A percentile compares a stretch with the other conserved stretches of the same genome.
phyloP scores from a whole-genome alignment of 1,140 invertebrate genomes.

The Thaumetopoea pityocampa region DNA sequence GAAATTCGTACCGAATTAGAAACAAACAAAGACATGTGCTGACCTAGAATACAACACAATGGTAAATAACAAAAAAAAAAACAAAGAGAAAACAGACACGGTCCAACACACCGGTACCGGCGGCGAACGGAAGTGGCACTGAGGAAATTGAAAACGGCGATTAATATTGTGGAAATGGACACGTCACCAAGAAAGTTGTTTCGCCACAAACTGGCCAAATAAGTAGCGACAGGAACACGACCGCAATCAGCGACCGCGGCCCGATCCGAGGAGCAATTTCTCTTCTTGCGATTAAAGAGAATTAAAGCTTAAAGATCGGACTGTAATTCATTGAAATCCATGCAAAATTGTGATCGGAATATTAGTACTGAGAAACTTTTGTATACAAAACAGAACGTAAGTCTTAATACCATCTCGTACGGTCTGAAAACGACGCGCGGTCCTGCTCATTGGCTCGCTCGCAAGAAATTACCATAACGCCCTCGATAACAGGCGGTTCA shows the following conservation, averaged over 20 bases:
- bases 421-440: slow-evolving; percentile 20
- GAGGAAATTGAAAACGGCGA: slow-evolving; percentile 18
- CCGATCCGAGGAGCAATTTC: slow-evolving; percentile 14
- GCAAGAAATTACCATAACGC: slow-evolving; percentile 24
- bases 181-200: slow-evolving; percentile 24
- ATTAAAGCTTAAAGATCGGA: too few species aligned
- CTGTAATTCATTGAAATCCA: slow-evolving; percentile 20
- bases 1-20: too few species aligned
- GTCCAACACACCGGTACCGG: too few species aligned
- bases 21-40: too few species aligned
- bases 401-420: too few species aligned
- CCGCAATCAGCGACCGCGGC: slow-evolving; percentile 3
- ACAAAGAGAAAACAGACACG: too few species aligned
- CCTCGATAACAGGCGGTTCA: too few species aligned
- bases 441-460: slow-evolving; percentile 26
- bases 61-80: too few species aligned
- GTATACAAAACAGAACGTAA: slow-evolving; percentile 42
- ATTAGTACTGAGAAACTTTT: slow-evolving; percentile 22
- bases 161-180: slow-evolving; percentile 17
- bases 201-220: slow-evolving; percentile 25
- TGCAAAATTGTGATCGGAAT: slow-evolving; percentile 32
- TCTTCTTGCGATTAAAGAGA: slow-evolving; percentile 11
- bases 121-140: slow-evolving; percentile 5
- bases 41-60: too few species aligned
- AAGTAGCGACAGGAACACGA: slow-evolving; percentile 16